Evolutionary conservation across 2,113 vertebrate species (phyloP), one percentile per base, ranked within the genome.

Genomic region (Phrynocephalus versicolor): DNA sequence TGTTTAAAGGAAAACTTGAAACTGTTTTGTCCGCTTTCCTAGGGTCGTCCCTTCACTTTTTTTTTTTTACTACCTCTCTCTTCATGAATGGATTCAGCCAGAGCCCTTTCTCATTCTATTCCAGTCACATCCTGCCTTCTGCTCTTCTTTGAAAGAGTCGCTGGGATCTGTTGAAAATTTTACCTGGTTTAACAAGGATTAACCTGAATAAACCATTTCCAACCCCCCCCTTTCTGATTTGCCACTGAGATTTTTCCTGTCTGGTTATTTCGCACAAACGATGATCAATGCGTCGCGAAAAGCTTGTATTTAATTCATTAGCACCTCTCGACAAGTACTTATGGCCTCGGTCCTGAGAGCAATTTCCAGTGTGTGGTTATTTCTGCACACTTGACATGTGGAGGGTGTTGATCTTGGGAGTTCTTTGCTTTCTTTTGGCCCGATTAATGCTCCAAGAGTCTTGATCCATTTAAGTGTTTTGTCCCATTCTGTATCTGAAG

Each of bases 141-240:
- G 7, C 58, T 88, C 57, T 87, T 69, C 81, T 84, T n/a, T 80
- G 76, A 86, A 89, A 9, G 35, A 62, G 83, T 83, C 83, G 35
- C 23, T 83, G 91, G 89, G 88, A 91, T 89, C 84, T 86, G 85
- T n/a, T 90, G 84, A 90, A 91, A 92, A 90, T 87, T 58, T 21
- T 85, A 79, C 83, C 55, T 83, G 75, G 75, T 81, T 92, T 94
- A 92, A 88, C 85, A 65, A 89, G 62, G 84, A 92, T 92, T 94
- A 93, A 90, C 83, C 88, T 85, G 87, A 88, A 90, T 88, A 94
- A 96, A 84, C 81, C 64, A 62, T 85, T 93, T 84, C 92, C n/a
- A n/a, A n/a, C n/a, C 81, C n/a, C 45, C 60, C 89, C 60, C 25
- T 77, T 81, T 27, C 79, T 94, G 87, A 88, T 93, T 94, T 94